Conservation (phyloP, 2,113 vertebrate genomes). For the Crotalus horridus region DNA sequence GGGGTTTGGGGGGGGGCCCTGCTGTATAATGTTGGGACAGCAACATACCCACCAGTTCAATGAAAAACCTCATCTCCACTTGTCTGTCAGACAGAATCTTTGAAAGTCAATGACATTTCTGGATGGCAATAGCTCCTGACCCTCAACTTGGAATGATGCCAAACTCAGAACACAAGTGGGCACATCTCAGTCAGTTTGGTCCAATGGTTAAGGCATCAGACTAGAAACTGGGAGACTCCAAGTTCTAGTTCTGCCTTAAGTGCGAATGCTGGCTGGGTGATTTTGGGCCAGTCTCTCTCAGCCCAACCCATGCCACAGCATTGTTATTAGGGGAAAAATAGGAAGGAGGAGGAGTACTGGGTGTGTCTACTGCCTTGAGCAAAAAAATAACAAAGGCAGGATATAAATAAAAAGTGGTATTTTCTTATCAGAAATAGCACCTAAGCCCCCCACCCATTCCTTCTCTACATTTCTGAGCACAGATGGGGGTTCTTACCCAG, state of each 20-base stretch:
- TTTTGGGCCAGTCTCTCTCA: not conserved
- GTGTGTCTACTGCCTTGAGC: no score
- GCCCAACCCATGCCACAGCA: not conserved
- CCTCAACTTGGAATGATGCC: not conserved
- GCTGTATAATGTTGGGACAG: not conserved
- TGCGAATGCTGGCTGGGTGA: no score
- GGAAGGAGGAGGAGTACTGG: no score
- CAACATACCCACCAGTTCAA: not conserved
- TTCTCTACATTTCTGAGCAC: not conserved
- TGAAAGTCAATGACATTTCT: not conserved
- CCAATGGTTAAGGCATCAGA: not conserved
- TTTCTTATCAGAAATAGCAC: not conserved
- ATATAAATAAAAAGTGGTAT: not conserved
- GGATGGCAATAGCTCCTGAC: not conserved
- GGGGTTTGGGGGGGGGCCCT: no score
- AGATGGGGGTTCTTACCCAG: not conserved
- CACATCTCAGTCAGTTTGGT: not conserved
- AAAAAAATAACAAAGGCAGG: no score
- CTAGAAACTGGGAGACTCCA: not conserved
- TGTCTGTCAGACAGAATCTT: not conserved
- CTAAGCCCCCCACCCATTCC: not conserved
- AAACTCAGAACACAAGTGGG: not conserved
- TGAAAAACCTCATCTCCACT: not conserved
- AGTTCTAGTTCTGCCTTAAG: no score
- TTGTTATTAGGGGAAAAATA: not conserved